Evolutionary conservation across 2,113 vertebrate genomes (phyloP).

Genomic region (Leptobrachium ailaonicum): DNA sequence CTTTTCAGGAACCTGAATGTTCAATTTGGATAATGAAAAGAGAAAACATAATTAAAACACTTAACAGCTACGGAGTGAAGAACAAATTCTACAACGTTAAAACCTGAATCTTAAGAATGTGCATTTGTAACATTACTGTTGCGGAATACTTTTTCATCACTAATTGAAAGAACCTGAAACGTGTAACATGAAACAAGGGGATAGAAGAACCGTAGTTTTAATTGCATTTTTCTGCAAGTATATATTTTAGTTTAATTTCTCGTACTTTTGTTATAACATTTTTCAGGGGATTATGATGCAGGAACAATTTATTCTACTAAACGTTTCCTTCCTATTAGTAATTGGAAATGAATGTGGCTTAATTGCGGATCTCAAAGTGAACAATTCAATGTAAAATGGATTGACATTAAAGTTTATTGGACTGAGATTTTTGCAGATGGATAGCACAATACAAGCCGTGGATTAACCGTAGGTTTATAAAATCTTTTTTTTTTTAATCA

Average conservation of each 20-base stretch:
- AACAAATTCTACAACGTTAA: no score
- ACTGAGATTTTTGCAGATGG: constrained; percentile 1
- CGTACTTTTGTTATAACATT: not conserved
- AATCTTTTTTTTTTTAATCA: not conserved
- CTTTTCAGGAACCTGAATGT: no score
- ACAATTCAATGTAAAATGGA: constrained; percentile 1
- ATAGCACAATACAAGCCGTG: constrained; percentile 8
- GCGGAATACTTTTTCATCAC: not conserved
- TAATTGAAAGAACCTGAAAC: no score
- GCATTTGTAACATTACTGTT: not conserved
- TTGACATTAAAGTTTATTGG: constrained; percentile 17
- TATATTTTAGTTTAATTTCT: not conserved
- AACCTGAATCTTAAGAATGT: no score
- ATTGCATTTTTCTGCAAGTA: not conserved
- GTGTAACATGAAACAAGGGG: no score
- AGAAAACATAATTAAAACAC: no score
- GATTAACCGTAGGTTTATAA: constrained; percentile 20
- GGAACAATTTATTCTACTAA: not conserved
- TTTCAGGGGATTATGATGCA: not conserved
- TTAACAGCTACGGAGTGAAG: no score
- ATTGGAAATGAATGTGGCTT: constrained; percentile 23
- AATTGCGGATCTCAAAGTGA: constrained; percentile 7
- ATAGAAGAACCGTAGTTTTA: not conserved
- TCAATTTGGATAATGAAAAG: no score
- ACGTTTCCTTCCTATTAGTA: constrained; percentile 6